Conservation (phyloP, 2,113 vertebrate genomes). For the Euleptes europaea region DNA sequence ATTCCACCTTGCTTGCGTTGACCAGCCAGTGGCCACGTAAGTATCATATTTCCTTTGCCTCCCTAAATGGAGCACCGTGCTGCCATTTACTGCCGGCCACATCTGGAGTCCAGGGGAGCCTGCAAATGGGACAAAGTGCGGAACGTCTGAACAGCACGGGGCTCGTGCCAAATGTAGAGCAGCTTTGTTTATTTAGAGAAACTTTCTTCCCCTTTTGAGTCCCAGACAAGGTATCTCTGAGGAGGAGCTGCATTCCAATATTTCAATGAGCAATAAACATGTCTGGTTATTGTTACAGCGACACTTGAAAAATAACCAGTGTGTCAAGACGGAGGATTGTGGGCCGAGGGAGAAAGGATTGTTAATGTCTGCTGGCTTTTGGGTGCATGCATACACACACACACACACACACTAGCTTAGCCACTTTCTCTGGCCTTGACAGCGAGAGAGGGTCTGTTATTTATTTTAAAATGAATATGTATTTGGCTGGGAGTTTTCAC, state of each 20-base stretch:
- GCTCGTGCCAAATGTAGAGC: rapidly evolving
- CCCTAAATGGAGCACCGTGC: background rate
- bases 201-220: background rate
- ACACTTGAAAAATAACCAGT: background rate
- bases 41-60: background rate
- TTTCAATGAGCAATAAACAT: background rate
- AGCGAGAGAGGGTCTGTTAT: background rate
- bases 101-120: constrained; percentile 17
- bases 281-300: background rate
- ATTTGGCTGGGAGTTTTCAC: background rate
- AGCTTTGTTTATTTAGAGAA: background rate
- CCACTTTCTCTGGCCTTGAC: background rate
- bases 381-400: background rate
- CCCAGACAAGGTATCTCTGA: background rate
- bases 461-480: background rate
- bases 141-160: background rate
- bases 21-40: background rate
- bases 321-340: background rate
- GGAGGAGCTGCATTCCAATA: background rate
- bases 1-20: background rate
- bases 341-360: rapidly evolving
- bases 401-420: background rate
- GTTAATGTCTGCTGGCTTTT: constrained; percentile 13
- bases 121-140: background rate
- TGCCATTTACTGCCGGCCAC: constrained; percentile 50